These are phyloP conservation scores for Calypte anna DNA, from an alignment of 2,113 vertebrate genomes.

Conservation along the genomic window DNA sequence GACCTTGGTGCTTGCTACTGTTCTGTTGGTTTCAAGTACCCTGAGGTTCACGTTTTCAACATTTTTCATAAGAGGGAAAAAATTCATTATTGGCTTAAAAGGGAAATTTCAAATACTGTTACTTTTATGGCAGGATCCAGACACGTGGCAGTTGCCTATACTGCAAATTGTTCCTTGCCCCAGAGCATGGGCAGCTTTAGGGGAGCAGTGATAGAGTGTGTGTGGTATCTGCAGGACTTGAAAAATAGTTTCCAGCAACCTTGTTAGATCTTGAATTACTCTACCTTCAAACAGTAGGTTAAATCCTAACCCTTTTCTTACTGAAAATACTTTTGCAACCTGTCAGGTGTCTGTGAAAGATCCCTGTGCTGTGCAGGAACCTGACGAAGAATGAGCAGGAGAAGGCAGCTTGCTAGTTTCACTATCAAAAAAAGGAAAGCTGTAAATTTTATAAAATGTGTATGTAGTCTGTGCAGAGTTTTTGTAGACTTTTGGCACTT, in stretches of 20 bases:
- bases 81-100: not conserved
- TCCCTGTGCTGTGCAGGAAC: not conserved
- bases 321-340: not conserved
- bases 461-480: not conserved
- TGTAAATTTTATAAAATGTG: not conserved
- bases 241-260: not conserved
- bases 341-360: not conserved
- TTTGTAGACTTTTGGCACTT: not conserved
- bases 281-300: not conserved
- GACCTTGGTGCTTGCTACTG: not conserved
- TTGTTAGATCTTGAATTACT: not conserved
- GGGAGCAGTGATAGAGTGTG: not conserved
- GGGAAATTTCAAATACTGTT: not conserved
- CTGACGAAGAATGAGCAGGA: not conserved
- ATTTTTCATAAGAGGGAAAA: not conserved
- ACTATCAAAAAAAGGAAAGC: not conserved
- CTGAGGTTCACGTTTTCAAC: not conserved
- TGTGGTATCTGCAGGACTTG: not conserved
- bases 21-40: not conserved
- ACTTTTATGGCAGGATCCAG: not conserved
- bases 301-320: not conserved
- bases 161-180: not conserved
- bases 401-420: not conserved
- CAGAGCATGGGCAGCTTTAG: not conserved
- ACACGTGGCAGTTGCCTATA: not conserved